Base-by-base conservation (phyloP, 2,113 vertebrate genomes). In the Dicrurus megarhynchus region DNA sequence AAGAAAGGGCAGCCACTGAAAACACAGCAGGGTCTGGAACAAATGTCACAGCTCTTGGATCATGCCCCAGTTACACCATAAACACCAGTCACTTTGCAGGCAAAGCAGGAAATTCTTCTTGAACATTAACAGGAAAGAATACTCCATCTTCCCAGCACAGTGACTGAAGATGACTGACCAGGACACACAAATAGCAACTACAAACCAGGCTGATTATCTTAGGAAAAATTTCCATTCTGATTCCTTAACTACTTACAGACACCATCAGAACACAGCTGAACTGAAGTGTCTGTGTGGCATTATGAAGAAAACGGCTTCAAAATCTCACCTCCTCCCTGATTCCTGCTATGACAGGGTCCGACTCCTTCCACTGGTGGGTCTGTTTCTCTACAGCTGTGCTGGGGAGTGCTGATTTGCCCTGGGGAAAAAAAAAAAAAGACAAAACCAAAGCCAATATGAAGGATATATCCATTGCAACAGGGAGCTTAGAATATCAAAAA, bases 321-420 rank as follows among this genome's bases (percentile, higher is more conserved):
- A 27, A 50, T 60, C 95, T 98, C 90, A 99, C 99, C 98, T 99
- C 99, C 46, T 99, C 99, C 76, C 98, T 95, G 59, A 99, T 99
- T 39, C 98, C 99, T 67, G 97, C 97, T 97, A 99, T 99, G 44
- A 99, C 98, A 11, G 99, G 99, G 93, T 99, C 99, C 0, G 98
- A 96, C 28, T 99, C 99, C 84, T 98, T 99, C 98, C 98, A 98
- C 83, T 98, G 98, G 79, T 98, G 98, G 15, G 97, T 78, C 73
- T 98, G 98, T 73, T 98, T 99, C 89, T 99, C 99, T 81, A 97
- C 64, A 41, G 96, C 69, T 28, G 78, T 57, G 44, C 86, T 94
- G 67, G 96, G 46, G 13, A 87, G 92, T 47, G 95, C 90, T 27
- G 95, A 67, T 81, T 97, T 98, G 20, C 46, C 68, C 98, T 98